phyloP scores from a whole-genome alignment of 2,888 invertebrate genomes.

The Syrista parreyssii region DNA sequence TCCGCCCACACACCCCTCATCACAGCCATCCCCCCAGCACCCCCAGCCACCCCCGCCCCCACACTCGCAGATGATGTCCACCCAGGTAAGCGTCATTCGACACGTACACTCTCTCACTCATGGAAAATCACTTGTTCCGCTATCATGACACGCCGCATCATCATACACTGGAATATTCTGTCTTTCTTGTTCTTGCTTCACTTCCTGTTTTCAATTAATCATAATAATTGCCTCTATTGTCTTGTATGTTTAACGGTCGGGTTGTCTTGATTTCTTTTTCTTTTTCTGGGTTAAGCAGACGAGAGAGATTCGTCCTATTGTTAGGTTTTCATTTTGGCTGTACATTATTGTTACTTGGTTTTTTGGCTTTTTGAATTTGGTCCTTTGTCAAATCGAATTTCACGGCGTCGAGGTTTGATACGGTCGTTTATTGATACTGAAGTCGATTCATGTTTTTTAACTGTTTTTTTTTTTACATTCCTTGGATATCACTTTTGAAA shows the following conservation, averaged over 20 bases:
- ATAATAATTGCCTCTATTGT: neutral
- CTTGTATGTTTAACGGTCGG: neutral
- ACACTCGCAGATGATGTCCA: slow-evolving; percentile 85
- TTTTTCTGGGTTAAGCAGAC: neutral
- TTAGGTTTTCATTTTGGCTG: neutral
- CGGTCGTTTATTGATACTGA: neutral
- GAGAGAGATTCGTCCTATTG: neutral
- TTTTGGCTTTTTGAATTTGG: neutral
- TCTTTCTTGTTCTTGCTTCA: neutral
- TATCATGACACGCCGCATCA: slow-evolving; percentile 52
- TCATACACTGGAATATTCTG: slow-evolving; percentile 34
- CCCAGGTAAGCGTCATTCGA: slow-evolving; percentile 70
- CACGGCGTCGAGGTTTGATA: neutral
- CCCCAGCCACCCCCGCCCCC: slow-evolving; percentile 83
- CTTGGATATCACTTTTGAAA: neutral
- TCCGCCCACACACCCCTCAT: slow-evolving; percentile 88
- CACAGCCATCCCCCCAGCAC: slow-evolving; percentile 89
- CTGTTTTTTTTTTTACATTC: neutral
- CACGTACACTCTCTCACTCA: slow-evolving; percentile 50
- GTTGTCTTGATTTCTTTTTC: neutral
- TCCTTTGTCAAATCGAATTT: neutral
- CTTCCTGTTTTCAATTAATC: neutral
- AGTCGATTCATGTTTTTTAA: neutral
- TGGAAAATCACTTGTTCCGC: slow-evolving; percentile 51
- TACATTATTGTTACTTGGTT: neutral